These are phyloP conservation scores for Zosterops hypoxanthus DNA, from an alignment of 2,113 vertebrate genomes.

Conservation along the genomic window DNA sequence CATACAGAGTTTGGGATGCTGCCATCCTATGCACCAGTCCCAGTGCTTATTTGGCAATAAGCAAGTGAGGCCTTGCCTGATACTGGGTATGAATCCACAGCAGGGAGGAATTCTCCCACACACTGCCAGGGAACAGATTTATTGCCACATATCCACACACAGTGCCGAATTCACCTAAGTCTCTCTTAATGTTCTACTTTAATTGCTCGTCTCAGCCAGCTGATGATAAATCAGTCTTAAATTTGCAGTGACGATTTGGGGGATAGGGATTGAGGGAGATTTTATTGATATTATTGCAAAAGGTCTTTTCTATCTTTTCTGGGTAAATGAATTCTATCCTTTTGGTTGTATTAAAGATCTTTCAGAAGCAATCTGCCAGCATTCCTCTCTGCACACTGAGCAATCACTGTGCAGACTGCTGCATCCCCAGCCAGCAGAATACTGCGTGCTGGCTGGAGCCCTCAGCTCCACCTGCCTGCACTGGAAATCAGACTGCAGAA, in stretches of 20 bases:
- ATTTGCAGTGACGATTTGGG: neutral
- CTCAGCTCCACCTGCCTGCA: conserved; percentile 32
- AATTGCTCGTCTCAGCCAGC: neutral
- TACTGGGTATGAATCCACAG: conserved; percentile 17
- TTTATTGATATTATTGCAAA: neutral
- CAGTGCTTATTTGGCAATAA: conserved; percentile 48
- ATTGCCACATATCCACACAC: neutral
- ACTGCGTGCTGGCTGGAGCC: neutral
- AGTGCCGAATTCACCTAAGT: neutral
- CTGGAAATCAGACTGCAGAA: neutral
- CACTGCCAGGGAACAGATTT: conserved; percentile 44
- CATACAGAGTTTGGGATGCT: conserved; percentile 28
- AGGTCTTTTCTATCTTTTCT: neutral
- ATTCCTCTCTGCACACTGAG: neutral
- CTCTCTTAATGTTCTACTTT: neutral
- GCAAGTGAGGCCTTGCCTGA: neutral
- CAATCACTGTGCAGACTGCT: neutral
- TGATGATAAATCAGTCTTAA: neutral
- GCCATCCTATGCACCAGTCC: conserved; percentile 65
- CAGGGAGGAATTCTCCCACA: conserved; percentile 59
- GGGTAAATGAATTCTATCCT: neutral
- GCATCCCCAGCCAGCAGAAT: conserved; percentile 17
- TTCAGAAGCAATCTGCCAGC: neutral
- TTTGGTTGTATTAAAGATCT: neutral
- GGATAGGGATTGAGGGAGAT: neutral